Conservation (phyloP, 2,113 vertebrate genomes). For the Microcebus ravelobensis region DNA sequence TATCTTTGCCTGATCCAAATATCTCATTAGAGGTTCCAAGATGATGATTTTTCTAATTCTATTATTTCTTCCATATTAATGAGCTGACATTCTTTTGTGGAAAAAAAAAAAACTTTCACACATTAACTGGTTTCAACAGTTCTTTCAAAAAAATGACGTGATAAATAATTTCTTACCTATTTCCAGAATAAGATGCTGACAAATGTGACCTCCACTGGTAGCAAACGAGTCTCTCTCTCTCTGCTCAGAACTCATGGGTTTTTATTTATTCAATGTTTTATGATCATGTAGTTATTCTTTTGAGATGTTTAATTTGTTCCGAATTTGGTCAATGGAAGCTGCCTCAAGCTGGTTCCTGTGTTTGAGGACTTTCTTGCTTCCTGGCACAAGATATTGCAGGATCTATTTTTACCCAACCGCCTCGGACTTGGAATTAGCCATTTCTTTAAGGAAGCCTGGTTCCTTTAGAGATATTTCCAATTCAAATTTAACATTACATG, state of each 20-base stretch:
- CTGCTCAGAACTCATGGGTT: neutral
- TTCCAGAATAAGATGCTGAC: neutral
- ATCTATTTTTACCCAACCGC: neutral
- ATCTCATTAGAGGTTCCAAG: neutral
- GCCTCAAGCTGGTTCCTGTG: neutral
- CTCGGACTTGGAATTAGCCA: neutral
- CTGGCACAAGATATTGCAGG: neutral
- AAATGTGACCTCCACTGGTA: neutral
- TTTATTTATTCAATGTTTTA: conserved; percentile 28
- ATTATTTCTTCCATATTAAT: neutral
- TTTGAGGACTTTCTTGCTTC: neutral
- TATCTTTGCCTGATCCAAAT: neutral
- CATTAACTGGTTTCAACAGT: neutral
- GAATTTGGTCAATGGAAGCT: conserved; percentile 6
- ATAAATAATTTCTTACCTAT: conserved; percentile 20
- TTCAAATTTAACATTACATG: neutral
- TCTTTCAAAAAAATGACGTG: neutral
- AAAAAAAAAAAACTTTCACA: neutral
- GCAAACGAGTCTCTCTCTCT: neutral
- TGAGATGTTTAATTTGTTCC: neutral
- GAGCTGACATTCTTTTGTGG: neutral
- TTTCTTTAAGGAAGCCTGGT: conserved; percentile 2
- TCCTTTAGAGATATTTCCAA: neutral
- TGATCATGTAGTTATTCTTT: neutral
- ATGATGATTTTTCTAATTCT: conserved; percentile 12